Evolutionary conservation across 1,140 invertebrate species (phyloP).

Genomic region (Microplitis mediator): DNA sequence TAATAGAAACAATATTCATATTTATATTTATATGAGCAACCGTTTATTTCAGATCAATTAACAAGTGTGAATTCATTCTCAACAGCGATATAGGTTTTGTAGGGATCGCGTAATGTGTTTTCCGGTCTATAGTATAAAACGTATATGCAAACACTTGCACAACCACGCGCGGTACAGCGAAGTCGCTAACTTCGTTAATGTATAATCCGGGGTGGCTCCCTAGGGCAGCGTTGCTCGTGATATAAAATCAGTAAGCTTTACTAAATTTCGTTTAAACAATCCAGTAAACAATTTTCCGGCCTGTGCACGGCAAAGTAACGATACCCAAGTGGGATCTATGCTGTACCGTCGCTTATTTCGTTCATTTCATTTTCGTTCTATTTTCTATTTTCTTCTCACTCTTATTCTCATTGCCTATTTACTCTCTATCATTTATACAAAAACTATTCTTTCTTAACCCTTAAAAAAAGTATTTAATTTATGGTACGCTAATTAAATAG

Average conservation of each 20-base stretch:
- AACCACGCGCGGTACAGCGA: neutral
- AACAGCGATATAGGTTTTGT: neutral
- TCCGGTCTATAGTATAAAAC: neutral
- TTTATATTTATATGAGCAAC: neutral
- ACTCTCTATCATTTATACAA: neutral
- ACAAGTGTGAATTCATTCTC: neutral
- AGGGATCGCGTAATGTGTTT: neutral
- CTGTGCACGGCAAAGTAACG: conserved; percentile 61
- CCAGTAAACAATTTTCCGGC: conserved; percentile 63
- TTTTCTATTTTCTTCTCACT: conserved; percentile 1
- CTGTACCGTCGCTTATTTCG: conserved; percentile 19
- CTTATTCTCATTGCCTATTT: neutral
- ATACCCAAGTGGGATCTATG: conserved; percentile 54
- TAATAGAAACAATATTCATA: no score
- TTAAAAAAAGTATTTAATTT: no score
- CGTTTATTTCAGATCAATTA: neutral
- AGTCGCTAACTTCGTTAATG: conserved; percentile 59
- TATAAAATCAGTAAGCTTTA: conserved; percentile 64
- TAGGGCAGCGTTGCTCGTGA: conserved; percentile 56
- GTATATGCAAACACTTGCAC: neutral
- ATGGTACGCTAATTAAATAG: no score
- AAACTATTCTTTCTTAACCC: no score
- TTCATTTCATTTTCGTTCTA: conserved; percentile 12
- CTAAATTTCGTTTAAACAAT: conserved; percentile 64
- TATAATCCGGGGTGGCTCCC: conserved; percentile 58